These are phyloP conservation scores for Opisthocomus hoazin DNA, from an alignment of 2,113 vertebrate species.

Conservation along the genomic window DNA sequence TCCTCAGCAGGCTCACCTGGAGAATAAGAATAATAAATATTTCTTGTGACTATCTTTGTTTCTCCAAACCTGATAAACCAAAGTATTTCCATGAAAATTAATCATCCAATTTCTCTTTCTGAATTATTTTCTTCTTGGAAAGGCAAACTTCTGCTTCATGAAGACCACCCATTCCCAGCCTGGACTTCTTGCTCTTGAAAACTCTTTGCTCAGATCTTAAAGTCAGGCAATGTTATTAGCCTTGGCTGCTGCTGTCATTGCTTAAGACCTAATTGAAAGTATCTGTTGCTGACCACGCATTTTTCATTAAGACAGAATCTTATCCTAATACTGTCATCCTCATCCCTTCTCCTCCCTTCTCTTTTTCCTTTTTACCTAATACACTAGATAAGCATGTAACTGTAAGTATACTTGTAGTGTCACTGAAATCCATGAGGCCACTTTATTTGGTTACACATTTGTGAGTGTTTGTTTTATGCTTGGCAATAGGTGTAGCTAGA, in stretches of 20 bases:
- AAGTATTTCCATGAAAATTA: not conserved
- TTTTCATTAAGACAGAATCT: not conserved
- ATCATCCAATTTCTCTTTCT: not conserved
- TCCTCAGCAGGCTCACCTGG: not conserved
- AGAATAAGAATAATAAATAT: not conserved
- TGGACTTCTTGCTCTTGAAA: not conserved
- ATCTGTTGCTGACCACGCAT: not conserved
- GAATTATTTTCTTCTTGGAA: not conserved
- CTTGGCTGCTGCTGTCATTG: not conserved
- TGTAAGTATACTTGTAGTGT: not conserved
- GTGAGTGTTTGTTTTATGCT: fast-evolving
- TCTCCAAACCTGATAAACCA: not conserved
- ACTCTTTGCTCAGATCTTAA: not conserved
- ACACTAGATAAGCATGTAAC: not conserved
- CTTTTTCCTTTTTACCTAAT: not conserved
- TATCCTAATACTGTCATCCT: not conserved
- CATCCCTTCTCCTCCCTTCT: not conserved
- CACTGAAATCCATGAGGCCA: not conserved
- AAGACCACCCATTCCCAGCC: not conserved
- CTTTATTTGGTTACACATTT: not conserved
- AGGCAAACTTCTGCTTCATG: not conserved
- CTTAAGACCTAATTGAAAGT: not conserved
- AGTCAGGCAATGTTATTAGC: not conserved
- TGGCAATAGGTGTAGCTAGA: not conserved
- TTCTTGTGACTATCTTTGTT: not conserved